Base-by-base conservation (phyloP, 2,113 vertebrate species). In the Cheilinus undulatus region DNA sequence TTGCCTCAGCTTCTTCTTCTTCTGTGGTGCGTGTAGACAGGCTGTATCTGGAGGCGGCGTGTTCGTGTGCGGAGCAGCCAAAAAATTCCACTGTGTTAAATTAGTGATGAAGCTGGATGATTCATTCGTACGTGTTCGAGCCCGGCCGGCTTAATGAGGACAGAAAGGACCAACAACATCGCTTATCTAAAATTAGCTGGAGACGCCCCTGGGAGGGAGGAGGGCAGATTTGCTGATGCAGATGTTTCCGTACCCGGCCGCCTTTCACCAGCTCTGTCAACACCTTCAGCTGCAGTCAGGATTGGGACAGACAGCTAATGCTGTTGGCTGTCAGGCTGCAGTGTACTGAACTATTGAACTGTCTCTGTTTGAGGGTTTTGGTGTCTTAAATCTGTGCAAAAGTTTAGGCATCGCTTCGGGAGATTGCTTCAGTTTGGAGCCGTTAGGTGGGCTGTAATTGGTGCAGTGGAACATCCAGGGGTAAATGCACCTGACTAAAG, bases 171-270 rank as follows among this genome's bases (percentile, higher is more conserved):
- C 74, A 75, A 78, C 72, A 78, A 82, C 81, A 73, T 78, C 79
- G 53, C 69, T 84, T 83, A 81, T 68, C 84, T 88, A 89, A 88
- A 87, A 86, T 88, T 87, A 87, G 73, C 84, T 26, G 24, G 58
- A 64, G 81, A 84, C 64, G 78, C 65, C 81, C 76, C 11, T 2
- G 57, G 76, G 36, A 10, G 49, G 19, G 22, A 14, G 45, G 17
- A 3, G 15, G 0, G 3, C 36, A 53, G 36, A 70, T 75, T 61
- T 74, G 83, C 78, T 88, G 85, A 87, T 7, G 71, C 46, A 52
- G 76, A 82, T 52, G 32, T 84, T 87, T 73, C 69, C 45, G 78
- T 50, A 26, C 40, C 40, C 40, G 14, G 42, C 20, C 42, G 24
- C 60, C 19, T 4, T 62, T 69, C 64, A 48, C 54, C 61, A 46